These are phyloP conservation scores for Arrhamphus sclerolepis DNA, from an alignment of 2,797 vertebrate species.

Conservation along the genomic window DNA sequence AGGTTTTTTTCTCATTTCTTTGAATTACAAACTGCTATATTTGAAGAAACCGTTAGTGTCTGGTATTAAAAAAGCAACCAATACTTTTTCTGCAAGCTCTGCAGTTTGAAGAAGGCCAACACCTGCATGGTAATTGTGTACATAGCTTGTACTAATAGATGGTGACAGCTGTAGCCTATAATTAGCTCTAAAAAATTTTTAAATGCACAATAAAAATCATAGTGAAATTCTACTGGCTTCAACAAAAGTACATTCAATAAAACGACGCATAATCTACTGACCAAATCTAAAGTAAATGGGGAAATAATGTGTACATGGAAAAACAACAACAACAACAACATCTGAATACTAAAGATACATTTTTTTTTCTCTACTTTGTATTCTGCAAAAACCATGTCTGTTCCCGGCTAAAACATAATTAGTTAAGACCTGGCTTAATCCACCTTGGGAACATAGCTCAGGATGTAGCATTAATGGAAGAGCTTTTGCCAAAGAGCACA, in stretches of 20 bases:
- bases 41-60: neutral
- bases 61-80: neutral
- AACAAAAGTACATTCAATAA: neutral
- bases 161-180: conserved; percentile 19
- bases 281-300: neutral
- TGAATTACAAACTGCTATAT: neutral
- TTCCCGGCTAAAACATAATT: conserved; percentile 55
- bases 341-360: conserved; percentile 7
- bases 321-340: too few species aligned
- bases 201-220: neutral
- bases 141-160: conserved; percentile 15
- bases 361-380: conserved; percentile 3
- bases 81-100: conserved; percentile 8
- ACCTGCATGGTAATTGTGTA: conserved; percentile 19
- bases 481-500: conserved; percentile 51
- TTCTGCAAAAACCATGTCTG: conserved; percentile 30
- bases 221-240: neutral
- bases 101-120: conserved; percentile 13
- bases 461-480: conserved; percentile 61
- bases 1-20: neutral
- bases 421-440: conserved; percentile 59
- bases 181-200: conserved; percentile 9
- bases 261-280: neutral
- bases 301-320: neutral
- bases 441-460: conserved; percentile 59